These are phyloP conservation scores for Calliopum simillimum DNA, from an alignment of 2,888 invertebrate species.

Conservation along the genomic window DNA sequence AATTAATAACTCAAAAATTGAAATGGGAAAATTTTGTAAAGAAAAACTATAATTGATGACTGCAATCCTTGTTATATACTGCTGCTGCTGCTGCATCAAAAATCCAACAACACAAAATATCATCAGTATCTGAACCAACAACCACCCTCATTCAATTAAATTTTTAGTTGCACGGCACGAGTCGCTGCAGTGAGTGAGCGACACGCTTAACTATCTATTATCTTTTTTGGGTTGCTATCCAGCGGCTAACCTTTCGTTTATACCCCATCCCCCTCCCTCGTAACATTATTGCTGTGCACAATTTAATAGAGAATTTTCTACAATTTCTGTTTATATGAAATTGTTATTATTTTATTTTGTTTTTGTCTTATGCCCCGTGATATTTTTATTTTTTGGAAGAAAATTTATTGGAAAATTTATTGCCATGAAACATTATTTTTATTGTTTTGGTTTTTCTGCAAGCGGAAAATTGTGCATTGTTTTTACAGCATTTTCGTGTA, in stretches of 20 bases:
- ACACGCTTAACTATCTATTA: background rate
- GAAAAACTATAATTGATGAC: slow-evolving; percentile 10
- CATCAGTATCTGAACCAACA: background rate
- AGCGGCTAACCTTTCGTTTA: background rate
- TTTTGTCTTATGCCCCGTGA: background rate
- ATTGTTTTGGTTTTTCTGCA: background rate
- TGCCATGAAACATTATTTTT: slow-evolving; percentile 10
- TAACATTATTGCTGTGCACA: background rate
- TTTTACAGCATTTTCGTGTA: too few relatives aligned
- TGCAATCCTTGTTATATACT: too few relatives aligned
- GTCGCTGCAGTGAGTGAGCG: background rate
- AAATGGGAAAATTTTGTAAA: background rate
- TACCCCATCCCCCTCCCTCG: background rate
- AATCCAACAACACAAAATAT: background rate
- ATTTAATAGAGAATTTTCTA: background rate
- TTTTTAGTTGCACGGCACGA: slow-evolving; percentile 12
- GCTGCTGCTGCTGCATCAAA: too few relatives aligned
- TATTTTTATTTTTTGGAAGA: slow-evolving; percentile 17
- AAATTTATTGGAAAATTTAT: slow-evolving; percentile 9
- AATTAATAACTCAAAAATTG: slow-evolving; percentile 1
- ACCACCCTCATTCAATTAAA: slow-evolving; percentile 14
- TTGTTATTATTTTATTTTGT: background rate
- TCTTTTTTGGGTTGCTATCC: background rate
- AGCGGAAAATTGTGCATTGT: too few relatives aligned
- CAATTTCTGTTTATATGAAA: too few relatives aligned